phyloP scores from a whole-genome alignment of 2,888 invertebrate genomes.

The Meliscaeva auricollis region DNA sequence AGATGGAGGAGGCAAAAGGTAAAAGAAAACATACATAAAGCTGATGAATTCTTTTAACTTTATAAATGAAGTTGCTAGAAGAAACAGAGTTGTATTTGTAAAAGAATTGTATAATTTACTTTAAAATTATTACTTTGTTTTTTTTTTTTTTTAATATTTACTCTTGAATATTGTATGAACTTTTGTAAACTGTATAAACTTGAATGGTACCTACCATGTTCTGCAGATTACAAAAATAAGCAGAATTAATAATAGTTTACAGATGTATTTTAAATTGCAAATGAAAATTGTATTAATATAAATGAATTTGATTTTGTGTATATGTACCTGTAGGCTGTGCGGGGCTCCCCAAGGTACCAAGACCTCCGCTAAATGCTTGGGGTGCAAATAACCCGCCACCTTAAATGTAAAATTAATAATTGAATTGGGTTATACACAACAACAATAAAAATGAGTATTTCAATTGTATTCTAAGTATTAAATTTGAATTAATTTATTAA shows the following conservation, averaged over 20 bases:
- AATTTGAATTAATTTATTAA: no score
- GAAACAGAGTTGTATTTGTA: neutral
- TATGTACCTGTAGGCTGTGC: slow-evolving; percentile 79
- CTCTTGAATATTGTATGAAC: neutral
- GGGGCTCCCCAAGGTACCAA: slow-evolving; percentile 84
- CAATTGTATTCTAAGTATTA: no score
- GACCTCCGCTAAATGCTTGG: slow-evolving; percentile 81
- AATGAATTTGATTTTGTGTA: slow-evolving; percentile 42
- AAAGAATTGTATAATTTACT: neutral
- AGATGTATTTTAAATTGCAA: neutral
- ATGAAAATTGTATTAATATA: slow-evolving; percentile 17
- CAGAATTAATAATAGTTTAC: no score
- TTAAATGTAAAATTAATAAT: slow-evolving; percentile 75
- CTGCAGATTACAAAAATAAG: no score
- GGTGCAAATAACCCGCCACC: slow-evolving; percentile 84
- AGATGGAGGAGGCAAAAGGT: neutral
- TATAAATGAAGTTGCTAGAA: slow-evolving; percentile 8
- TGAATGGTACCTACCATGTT: no score
- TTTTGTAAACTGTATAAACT: no score
- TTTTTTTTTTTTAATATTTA: neutral
- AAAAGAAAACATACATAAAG: slow-evolving; percentile 4
- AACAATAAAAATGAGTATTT: slow-evolving; percentile 2
- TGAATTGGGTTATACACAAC: slow-evolving; percentile 54
- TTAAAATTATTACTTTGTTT: no score
- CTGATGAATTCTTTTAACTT: neutral